Percentiles rank a stretch among this genome's conserved stretches.
Conservation (phyloP, 2,888 invertebrate species). For the Hipparchia semele region DNA sequence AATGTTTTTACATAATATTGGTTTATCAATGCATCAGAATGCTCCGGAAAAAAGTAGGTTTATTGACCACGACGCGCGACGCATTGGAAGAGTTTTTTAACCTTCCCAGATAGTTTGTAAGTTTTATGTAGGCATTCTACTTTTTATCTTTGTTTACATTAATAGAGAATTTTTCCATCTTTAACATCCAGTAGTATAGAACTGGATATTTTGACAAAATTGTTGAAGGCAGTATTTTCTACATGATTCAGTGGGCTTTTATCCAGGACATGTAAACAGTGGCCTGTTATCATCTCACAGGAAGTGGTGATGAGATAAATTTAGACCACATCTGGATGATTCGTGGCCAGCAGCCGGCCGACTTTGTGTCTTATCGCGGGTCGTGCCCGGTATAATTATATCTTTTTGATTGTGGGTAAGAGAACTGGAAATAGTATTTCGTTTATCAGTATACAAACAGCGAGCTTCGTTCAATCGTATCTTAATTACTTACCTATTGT, state of each 20-base stretch:
- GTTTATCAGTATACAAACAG: slow-evolving; percentile 19
- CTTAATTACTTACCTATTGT: slow-evolving; percentile 8
- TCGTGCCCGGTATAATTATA: slow-evolving; percentile 53
- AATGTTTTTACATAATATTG: too few relatives aligned
- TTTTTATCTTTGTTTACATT: too few relatives aligned
- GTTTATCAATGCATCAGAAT: too few relatives aligned
- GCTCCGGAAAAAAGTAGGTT: too few relatives aligned
- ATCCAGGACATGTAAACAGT: slow-evolving; percentile 53
- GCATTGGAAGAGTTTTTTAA: too few relatives aligned
- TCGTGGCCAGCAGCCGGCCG: slow-evolving; percentile 46
- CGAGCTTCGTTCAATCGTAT: not conserved
- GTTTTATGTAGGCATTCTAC: too few relatives aligned
- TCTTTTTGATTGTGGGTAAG: slow-evolving; percentile 37
- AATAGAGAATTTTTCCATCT: too few relatives aligned
- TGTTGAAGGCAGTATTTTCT: slow-evolving; percentile 3
- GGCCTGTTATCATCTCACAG: slow-evolving; percentile 55
- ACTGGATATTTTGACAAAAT: too few relatives aligned
- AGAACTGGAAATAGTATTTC: slow-evolving; percentile 28
- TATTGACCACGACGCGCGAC: too few relatives aligned
- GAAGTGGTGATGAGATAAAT: slow-evolving; percentile 58
- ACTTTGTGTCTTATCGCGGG: slow-evolving; percentile 61
- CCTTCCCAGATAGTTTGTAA: too few relatives aligned
- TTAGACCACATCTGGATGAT: slow-evolving; percentile 52
- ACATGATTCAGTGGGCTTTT: slow-evolving; percentile 43
- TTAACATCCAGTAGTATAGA: too few relatives aligned